Conservation (phyloP, 2,797 vertebrate genomes). For the Micrastur ruficollis region DNA sequence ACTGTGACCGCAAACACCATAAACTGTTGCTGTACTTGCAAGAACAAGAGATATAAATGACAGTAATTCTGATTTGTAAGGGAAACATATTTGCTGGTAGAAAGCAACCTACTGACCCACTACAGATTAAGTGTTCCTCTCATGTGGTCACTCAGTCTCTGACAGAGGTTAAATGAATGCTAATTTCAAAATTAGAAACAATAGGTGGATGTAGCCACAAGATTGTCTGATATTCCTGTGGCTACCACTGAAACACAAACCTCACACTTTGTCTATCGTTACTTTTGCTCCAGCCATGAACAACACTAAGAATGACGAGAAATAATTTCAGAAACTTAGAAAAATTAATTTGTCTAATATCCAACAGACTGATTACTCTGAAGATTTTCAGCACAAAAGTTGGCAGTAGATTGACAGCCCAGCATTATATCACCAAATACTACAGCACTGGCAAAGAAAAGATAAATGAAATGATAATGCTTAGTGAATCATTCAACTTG, state of each 20-base stretch:
- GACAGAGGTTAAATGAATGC: background rate
- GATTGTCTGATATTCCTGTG: background rate
- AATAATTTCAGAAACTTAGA: background rate
- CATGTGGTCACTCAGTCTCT: background rate
- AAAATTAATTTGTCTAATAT: background rate
- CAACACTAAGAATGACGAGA: background rate
- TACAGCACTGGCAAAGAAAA: background rate
- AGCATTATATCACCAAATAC: background rate
- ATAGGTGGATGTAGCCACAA: background rate
- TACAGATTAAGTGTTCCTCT: background rate
- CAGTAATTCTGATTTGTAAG: background rate
- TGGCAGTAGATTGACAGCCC: background rate
- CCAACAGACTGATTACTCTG: background rate
- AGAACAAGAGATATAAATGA: background rate
- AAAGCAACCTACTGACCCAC: background rate
- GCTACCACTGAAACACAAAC: background rate
- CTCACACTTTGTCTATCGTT: fast-evolving
- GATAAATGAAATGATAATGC: background rate
- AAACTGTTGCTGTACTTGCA: background rate
- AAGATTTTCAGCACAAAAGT: background rate
- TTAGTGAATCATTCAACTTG: conserved; percentile 6
- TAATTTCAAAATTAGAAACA: background rate
- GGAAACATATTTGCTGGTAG: background rate
- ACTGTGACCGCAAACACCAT: background rate
- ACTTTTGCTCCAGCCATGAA: background rate